Conservation (phyloP, 2,113 vertebrate genomes). For the Ploceus nigricollis region DNA sequence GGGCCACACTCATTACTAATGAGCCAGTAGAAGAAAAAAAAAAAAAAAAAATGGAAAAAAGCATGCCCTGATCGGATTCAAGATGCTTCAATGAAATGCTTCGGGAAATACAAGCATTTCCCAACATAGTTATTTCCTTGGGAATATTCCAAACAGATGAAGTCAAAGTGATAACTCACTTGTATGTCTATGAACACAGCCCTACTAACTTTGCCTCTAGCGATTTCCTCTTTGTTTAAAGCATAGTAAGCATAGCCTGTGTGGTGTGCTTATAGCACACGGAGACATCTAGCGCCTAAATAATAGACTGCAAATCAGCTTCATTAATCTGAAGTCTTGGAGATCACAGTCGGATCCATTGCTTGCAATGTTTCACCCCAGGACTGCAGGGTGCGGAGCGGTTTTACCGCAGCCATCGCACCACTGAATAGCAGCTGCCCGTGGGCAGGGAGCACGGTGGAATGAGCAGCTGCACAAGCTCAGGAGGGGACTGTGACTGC, state of each 20-base stretch:
- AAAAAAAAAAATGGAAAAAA: not conserved
- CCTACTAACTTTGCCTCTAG: not conserved
- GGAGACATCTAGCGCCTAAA: slow-evolving; percentile 46
- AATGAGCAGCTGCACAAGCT: not conserved
- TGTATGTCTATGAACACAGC: not conserved
- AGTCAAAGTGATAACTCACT: not conserved
- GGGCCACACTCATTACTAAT: not conserved
- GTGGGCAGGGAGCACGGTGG: accelerated
- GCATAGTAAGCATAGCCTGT: not conserved
- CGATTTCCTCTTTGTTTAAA: slow-evolving; percentile 27
- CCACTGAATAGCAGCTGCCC: accelerated
- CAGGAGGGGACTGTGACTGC: not conserved
- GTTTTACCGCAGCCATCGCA: accelerated
- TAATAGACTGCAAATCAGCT: not conserved
- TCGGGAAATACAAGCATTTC: not conserved
- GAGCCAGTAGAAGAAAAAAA: not conserved
- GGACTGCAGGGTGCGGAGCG: accelerated
- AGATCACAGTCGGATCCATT: accelerated
- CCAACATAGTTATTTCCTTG: not conserved
- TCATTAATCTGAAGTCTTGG: not conserved
- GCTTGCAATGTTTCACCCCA: accelerated
- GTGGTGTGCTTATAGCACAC: not conserved
- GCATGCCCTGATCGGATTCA: accelerated
- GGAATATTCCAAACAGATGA: not conserved
- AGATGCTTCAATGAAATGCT: not conserved